A percentile compares a stretch with the other conserved stretches of the same genome.
phyloP scores from a whole-genome alignment of 1,140 invertebrate species.

The Sycobia sp. region DNA sequence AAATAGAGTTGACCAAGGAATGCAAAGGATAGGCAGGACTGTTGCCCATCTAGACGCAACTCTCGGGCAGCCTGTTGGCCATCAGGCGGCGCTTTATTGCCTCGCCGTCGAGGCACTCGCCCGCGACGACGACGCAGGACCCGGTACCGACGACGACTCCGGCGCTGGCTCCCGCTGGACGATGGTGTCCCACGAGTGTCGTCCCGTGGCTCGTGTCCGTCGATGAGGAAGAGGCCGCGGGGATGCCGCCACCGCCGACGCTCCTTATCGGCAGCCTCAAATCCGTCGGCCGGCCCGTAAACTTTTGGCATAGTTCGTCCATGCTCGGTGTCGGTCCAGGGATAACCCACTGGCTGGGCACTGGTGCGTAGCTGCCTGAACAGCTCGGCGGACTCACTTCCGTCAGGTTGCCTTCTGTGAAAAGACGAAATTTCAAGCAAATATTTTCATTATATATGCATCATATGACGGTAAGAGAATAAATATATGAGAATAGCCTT shows the following conservation, averaged over 20 bases:
- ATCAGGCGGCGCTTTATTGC: constrained; percentile 77
- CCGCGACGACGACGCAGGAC: constrained; percentile 53
- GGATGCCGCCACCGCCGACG: constrained; percentile 40
- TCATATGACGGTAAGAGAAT: too few species aligned
- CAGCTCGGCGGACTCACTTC: constrained; percentile 60
- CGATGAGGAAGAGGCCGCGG: constrained; percentile 40
- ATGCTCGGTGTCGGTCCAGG: constrained; percentile 58
- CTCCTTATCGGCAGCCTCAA: constrained; percentile 56
- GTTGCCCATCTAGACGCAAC: constrained; percentile 73
- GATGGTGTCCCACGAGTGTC: too few species aligned
- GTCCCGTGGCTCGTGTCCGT: too few species aligned
- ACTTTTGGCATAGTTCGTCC: constrained; percentile 59
- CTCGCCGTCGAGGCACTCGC: constrained; percentile 64
- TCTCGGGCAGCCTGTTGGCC: constrained; percentile 76
- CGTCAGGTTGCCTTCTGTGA: constrained; percentile 53
- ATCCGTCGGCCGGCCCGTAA: constrained; percentile 54
- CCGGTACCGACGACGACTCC: constrained; percentile 29
- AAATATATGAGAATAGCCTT: too few species aligned
- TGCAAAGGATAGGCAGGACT: too few species aligned
- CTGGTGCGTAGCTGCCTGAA: constrained; percentile 47
- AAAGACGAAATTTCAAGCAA: constrained; percentile 21
- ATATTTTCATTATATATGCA: too few species aligned
- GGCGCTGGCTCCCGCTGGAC: neutral
- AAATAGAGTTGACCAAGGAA: too few species aligned
- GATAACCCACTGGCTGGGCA: constrained; percentile 56